phyloP scores from a whole-genome alignment of 2,113 vertebrate species.

The Copsychus sechellarum region DNA sequence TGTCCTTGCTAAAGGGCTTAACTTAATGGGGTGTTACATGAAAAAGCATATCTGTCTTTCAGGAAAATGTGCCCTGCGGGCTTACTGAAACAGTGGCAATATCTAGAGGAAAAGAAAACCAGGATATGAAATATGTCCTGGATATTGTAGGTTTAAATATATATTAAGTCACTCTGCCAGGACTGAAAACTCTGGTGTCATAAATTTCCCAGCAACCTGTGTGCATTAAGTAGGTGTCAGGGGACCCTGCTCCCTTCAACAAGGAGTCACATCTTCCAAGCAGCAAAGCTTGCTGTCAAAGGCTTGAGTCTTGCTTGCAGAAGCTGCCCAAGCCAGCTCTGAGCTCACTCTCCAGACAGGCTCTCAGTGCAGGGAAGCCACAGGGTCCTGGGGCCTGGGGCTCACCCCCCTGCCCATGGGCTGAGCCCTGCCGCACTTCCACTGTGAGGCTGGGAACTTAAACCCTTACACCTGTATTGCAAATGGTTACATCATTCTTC shows the following conservation, averaged over 20 bases:
- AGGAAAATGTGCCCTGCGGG: not conserved
- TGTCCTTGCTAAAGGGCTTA: constrained; percentile 59
- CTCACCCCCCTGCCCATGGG: accelerated
- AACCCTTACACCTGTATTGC: not conserved
- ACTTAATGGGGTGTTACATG: constrained; percentile 49
- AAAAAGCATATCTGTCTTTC: constrained; percentile 42
- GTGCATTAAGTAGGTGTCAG: not conserved
- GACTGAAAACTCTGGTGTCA: not conserved
- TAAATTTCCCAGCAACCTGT: not conserved
- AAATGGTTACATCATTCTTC: not conserved
- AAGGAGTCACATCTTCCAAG: not conserved
- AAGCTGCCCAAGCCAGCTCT: not conserved
- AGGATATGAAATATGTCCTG: not conserved
- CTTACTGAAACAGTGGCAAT: not conserved
- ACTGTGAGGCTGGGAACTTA: not conserved
- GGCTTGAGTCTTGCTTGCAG: not conserved
- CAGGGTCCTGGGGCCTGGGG: accelerated
- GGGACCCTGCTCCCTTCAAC: not conserved
- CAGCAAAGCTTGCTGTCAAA: accelerated
- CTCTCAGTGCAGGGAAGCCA: not conserved
- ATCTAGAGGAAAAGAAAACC: not conserved
- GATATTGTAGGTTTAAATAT: not conserved
- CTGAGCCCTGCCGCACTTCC: not conserved
- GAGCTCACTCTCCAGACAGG: not conserved
- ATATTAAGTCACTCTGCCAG: not conserved